phyloP scores from a whole-genome alignment of 2,113 vertebrate genomes.

The Pollachius pollachius region DNA sequence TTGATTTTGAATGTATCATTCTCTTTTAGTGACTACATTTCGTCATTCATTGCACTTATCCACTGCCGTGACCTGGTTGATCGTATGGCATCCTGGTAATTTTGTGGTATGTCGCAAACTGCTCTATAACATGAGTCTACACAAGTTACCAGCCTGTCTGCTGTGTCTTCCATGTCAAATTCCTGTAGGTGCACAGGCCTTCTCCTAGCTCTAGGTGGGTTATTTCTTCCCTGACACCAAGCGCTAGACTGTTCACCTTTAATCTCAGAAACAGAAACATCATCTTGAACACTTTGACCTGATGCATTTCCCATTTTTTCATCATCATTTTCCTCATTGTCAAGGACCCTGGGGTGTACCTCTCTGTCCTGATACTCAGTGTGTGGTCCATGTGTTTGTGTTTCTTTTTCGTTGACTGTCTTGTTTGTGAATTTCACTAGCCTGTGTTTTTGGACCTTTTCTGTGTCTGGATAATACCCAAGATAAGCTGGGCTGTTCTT shows the following conservation, averaged over 20 bases:
- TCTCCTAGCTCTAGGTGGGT: neutral
- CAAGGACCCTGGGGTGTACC: too few species aligned
- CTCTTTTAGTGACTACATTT: neutral
- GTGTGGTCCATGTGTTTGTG: too few species aligned
- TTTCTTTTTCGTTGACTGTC: too few species aligned
- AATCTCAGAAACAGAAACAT: neutral
- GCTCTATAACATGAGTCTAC: neutral
- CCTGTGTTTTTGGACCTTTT: too few species aligned
- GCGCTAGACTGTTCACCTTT: neutral
- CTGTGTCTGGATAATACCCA: too few species aligned
- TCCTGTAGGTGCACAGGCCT: neutral
- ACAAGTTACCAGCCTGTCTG: neutral
- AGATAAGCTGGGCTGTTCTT: too few species aligned
- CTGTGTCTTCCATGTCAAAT: neutral
- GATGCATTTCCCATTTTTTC: neutral
- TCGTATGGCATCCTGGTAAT: neutral
- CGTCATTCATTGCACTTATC: neutral
- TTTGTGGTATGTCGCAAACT: constrained; percentile 1
- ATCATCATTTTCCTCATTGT: too few species aligned
- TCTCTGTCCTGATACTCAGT: too few species aligned
- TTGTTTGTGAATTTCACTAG: too few species aligned
- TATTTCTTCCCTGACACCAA: neutral
- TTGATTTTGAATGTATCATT: neutral
- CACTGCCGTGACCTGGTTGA: neutral
- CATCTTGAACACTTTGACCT: neutral